phyloP scores from a whole-genome alignment of 1,140 invertebrate species.

The Metopolophium dirhodum region DNA sequence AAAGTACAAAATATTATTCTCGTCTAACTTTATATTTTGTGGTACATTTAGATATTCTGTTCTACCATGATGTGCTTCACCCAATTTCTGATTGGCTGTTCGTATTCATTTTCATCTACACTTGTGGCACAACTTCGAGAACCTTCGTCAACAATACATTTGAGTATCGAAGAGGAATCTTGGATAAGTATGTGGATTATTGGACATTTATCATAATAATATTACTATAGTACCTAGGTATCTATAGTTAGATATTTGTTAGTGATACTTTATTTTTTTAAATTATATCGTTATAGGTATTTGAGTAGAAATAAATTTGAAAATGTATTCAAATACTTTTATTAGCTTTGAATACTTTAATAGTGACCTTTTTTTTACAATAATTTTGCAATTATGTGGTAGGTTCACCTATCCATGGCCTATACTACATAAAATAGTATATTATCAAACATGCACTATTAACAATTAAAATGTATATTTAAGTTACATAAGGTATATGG shows the following conservation, averaged over 20 bases:
- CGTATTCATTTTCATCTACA: not conserved
- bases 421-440: too few species aligned
- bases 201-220: not conserved
- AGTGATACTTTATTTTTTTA: not conserved
- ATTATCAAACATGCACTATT: not conserved
- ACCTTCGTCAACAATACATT: not conserved
- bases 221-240: too few species aligned
- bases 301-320: not conserved
- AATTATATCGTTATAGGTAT: not conserved
- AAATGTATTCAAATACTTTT: constrained; percentile 16
- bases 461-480: not conserved
- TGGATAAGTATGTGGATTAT: constrained; percentile 15
- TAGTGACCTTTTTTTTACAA: not conserved
- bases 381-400: not conserved
- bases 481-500: not conserved
- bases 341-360: not conserved
- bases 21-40: not conserved
- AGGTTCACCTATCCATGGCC: not conserved
- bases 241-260: too few species aligned
- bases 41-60: not conserved
- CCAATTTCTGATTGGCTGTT: not conserved
- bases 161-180: not conserved
- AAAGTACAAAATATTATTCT: not conserved
- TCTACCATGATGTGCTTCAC: not conserved
- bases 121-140: not conserved